Base-by-base conservation (phyloP, 1,140 invertebrate genomes). In the Limonius californicus region DNA sequence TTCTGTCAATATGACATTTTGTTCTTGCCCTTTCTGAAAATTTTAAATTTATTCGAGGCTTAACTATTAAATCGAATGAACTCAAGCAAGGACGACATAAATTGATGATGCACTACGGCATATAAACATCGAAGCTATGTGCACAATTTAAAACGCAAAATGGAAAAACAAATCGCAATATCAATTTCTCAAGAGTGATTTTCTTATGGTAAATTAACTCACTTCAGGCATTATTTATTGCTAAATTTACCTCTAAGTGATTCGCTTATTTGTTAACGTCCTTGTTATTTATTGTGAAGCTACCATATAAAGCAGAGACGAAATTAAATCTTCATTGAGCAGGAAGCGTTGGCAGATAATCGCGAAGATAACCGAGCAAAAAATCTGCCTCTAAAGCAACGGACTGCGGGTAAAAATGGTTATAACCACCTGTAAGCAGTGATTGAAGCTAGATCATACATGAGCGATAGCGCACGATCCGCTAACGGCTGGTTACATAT, bases 391-490 rank as follows among this genome's bases (percentile, higher is more conserved):
- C n/a, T n/a, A n/a, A n/a, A n/a, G n/a, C n/a, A n/a, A 42, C 45
- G 39, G 19, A 43, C 15, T 59, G 11, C 18, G 12, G 18, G 27
- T 59, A 61, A 61, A 55, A 55, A 61, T 61, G 9, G 39, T 23
- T 50, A 56, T 55, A 32, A 35, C 35, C 15, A 54, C 27, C 42
- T 50, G 60, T 42, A 54, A 62, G 45, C 66, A 62, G 45, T 68
- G 66, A 68, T 68, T 68, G 66, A 68, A 68, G 66, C 57, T 39
- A 68, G 66, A 68, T 68, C 66, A 68, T 68, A 65, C 63, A 65
- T 62, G 61, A 65, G 60, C 59, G 66, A 68, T 68, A 68, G 66
- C 27, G 66, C 66, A 68, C 66, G 66, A 68, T 58, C 57, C 42
- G 60, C 63, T 65, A 68, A 65, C 58, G 63, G 66, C 66, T 60